phyloP scores from a whole-genome alignment of 2,888 invertebrate genomes.

The Operophtera brumata region DNA sequence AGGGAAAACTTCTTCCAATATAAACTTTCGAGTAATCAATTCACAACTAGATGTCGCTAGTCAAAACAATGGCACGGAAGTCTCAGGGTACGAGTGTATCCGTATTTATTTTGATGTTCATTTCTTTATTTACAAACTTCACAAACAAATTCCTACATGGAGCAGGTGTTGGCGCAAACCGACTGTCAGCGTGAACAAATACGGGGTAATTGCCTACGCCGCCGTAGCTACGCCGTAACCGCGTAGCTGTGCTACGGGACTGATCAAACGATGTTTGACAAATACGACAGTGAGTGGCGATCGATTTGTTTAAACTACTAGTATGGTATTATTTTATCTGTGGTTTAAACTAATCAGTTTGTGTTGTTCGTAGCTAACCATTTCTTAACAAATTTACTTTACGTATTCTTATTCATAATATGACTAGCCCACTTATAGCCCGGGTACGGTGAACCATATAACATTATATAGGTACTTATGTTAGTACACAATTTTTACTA shows the following conservation, averaged over 20 bases:
- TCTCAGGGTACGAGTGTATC: too few species aligned
- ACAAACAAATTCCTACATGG: neutral
- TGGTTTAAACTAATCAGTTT: neutral
- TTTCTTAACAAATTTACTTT: neutral
- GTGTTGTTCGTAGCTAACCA: neutral
- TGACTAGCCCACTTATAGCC: too few species aligned
- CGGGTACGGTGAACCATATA: too few species aligned
- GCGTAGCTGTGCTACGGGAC: constrained; percentile 19
- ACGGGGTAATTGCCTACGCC: constrained; percentile 35
- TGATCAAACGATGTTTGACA: constrained; percentile 18
- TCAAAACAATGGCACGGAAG: too few species aligned
- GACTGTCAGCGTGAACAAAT: constrained; percentile 28
- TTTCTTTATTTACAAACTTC: neutral
- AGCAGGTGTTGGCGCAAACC: constrained; percentile 15
- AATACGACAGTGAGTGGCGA: constrained; percentile 6
- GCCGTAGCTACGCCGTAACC: constrained; percentile 28
- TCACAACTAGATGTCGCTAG: too few species aligned
- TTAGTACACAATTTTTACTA: too few species aligned
- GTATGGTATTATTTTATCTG: too few species aligned
- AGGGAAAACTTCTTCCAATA: too few species aligned
- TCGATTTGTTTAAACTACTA: constrained; percentile 2
- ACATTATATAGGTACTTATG: too few species aligned
- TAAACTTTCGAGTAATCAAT: too few species aligned
- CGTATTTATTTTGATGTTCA: too few species aligned
- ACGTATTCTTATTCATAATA: too few species aligned